Conservation (phyloP, 1,140 invertebrate species). For the Venustaconcha ellipsiformis region DNA sequence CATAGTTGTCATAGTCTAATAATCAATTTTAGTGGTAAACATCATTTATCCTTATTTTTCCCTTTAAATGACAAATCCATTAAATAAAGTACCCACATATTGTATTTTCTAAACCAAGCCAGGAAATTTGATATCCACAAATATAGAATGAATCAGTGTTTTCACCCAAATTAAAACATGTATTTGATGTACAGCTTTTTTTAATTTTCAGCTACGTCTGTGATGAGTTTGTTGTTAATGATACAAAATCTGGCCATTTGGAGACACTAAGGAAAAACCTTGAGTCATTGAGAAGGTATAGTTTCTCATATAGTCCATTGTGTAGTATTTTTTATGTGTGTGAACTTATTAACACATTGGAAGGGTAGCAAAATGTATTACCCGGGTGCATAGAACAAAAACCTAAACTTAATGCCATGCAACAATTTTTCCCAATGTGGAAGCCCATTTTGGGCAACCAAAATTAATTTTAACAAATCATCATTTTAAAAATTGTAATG, state of each 20-base stretch:
- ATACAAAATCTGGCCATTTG: slow-evolving; percentile 75
- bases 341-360: neutral
- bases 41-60: no score
- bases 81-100: no score
- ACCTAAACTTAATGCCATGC: no score
- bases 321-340: neutral
- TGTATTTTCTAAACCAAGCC: no score
- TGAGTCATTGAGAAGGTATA: slow-evolving; percentile 48
- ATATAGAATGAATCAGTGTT: no score
- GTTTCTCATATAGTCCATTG: neutral
- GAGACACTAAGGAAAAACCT: slow-evolving; percentile 72
- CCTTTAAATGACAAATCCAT: no score
- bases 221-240: slow-evolving; percentile 85
- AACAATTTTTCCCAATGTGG: neutral
- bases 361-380: neutral
- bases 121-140: no score
- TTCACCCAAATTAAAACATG: no score
- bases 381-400: neutral
- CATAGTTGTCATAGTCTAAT: no score
- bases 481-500: no score
- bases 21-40: no score
- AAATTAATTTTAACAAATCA: neutral
- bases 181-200: slow-evolving; percentile 35
- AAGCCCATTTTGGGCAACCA: neutral
- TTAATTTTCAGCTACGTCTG: slow-evolving; percentile 85